Base-by-base conservation (phyloP, 2,888 invertebrate genomes). In the Lamellibrachia columna region DNA sequence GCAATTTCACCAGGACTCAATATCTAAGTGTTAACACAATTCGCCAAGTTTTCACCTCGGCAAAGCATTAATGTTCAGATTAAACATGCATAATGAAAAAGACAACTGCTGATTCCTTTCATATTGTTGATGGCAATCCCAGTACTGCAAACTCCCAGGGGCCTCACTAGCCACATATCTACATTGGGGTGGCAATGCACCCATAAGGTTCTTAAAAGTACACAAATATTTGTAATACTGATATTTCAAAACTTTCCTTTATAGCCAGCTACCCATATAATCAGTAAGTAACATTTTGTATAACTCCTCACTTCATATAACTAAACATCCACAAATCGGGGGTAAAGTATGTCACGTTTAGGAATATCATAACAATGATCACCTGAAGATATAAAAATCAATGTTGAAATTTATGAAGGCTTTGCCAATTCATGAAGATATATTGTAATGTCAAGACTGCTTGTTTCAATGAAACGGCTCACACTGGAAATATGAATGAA, bases 51-150 rank as follows among this genome's bases (percentile, higher is more conserved):
- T 75, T 75, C 15, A 75, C 75, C 75, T 75, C 15, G 6, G 75
- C n/a, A 75, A 75, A 75, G 75, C 75, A 75, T 75, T 75, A 75
- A 75, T 75, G 15, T 75, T n/a, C 75, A 75, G 22, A 75, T 75
- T 75, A 75, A 75, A 75, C 75, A 75, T 15, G 9, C 55, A 40
- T 40, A 55, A 55, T 75, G 75, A 75, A 75, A 9, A 75, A 75
- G 75, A n/a, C 75, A 4, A n/a, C 75, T 75, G 75, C 75, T 75
- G 15, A 22, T 6, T 75, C 22, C 8, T 15, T 75, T 15, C 75
- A 22, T n/a, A 22, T 75, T 75, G 75, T 15, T 6, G n/a, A 22
- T 75, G 22, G 75, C 75, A 75, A 75, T 75, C 75, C 75, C 22
- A 75, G 15, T n/a, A 75, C 6, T 75, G 15, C 75, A n/a, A 2